Evolutionary conservation across 2,888 invertebrate genomes (phyloP), one percentile per base, ranked within the genome.

Genomic region (Mamestra brassicae): DNA sequence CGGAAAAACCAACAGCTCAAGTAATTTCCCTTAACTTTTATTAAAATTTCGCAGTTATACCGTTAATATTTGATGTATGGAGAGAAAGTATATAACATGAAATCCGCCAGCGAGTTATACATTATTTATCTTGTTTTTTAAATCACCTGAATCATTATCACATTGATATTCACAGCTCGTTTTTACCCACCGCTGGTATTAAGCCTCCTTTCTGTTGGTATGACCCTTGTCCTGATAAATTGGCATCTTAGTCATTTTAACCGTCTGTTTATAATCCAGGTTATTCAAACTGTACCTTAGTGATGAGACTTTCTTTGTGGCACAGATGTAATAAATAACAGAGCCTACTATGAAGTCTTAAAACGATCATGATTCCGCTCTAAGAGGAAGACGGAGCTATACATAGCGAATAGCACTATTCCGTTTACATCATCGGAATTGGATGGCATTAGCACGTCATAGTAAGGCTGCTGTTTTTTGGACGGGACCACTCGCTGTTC

Each of bases 31-130:
- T 58, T 47, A 62, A 69, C 8, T 67, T 62, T 55, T 67, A 64
- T 57, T 38, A 15, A 54, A 45, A 65, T 62, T 55, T 36, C 13
- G 15, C 61, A 58, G 11, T 10, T 3, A 74, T 45, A 71, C 71
- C 76, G 75, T 81, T 79, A 66, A 68, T 54, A 52, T 69, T 71
- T 80, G 65, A 78, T 81, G 50, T 73, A 80, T 81, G 4, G 69
- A 52, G 78, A 70, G 80, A 80, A 82, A 80, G 82, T 70, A 54
- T 60, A 52, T 38, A 71, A 64, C 34, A 65, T 1, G 55, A 38
- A 54, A 61, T 38, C 36, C 42, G 36, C 42, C 38, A 38, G 0
- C 10, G 26, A 36, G 52, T 60, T 38, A 42, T 42, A 61, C 60
- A 71, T 66, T 55, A 63, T 68, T 76, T 63, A 64, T 65, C 57